phyloP scores from a whole-genome alignment of 2,113 vertebrate species.

The Coptodon rendalli region DNA sequence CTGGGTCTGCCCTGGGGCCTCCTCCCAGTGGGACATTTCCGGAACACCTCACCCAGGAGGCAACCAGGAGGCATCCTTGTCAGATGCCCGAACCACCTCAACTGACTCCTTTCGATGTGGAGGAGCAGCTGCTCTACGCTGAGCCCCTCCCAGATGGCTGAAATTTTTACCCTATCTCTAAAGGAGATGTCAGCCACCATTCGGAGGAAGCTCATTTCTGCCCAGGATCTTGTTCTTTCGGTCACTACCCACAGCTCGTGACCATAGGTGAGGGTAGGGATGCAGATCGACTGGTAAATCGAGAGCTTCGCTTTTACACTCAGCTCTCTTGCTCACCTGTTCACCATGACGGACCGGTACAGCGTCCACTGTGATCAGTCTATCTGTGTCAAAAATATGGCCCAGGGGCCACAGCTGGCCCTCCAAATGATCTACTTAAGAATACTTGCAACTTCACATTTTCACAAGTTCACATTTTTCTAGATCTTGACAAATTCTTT shows the following conservation, averaged over 20 bases:
- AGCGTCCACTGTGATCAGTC: not conserved
- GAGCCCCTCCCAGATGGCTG: not conserved
- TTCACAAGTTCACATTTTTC: not conserved
- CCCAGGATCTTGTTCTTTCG: not conserved
- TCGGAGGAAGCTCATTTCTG: not conserved
- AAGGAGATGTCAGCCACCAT: not conserved
- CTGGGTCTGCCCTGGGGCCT: fast-evolving
- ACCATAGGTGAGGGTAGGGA: fast-evolving
- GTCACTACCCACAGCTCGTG: not conserved
- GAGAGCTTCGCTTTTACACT: not conserved
- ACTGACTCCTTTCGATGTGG: not conserved
- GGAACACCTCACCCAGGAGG: not conserved
- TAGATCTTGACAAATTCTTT: not conserved
- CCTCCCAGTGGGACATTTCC: fast-evolving
- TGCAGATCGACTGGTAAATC: fast-evolving
- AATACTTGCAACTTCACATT: not conserved
- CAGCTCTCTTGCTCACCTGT: not conserved
- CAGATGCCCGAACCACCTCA: not conserved
- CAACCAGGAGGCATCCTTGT: not conserved
- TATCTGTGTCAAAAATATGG: not conserved
- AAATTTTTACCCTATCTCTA: not conserved
- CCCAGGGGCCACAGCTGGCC: not conserved
- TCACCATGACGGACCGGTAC: not conserved
- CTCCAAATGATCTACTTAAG: fast-evolving
- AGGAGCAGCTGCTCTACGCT: not conserved